Conservation (phyloP, 2,888 invertebrate genomes). For the Teinopalpus imperialis region DNA sequence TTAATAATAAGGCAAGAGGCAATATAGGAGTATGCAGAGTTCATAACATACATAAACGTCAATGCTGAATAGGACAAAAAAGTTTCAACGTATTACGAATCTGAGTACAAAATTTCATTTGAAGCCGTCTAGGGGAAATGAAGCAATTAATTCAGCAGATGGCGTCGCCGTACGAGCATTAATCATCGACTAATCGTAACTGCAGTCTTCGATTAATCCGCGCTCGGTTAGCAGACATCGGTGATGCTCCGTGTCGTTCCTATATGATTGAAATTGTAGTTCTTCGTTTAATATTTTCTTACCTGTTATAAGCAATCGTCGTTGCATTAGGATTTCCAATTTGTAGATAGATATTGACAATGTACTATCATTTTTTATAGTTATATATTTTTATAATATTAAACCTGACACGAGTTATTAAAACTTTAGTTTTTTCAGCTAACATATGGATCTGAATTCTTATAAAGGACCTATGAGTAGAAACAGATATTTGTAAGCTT, state of each 20-base stretch:
- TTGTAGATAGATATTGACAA: no score
- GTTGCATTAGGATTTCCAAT: no score
- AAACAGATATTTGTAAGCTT: no score
- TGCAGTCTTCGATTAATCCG: conserved; percentile 80
- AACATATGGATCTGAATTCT: no score
- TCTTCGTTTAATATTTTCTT: conserved; percentile 33
- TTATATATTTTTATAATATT: no score
- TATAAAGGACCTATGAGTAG: no score
- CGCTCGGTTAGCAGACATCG: conserved; percentile 50
- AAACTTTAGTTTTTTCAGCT: no score
- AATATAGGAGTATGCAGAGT: conserved; percentile 35
- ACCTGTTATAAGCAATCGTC: conserved; percentile 16
- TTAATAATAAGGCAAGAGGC: no score
- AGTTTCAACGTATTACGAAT: conserved; percentile 63
- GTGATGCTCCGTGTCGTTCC: conserved; percentile 35
- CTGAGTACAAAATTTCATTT: conserved; percentile 79
- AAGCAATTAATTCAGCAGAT: conserved; percentile 82
- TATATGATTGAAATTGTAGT: conserved; percentile 50
- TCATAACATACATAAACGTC: conserved; percentile 65
- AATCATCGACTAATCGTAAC: conserved; percentile 81
- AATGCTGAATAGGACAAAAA: conserved; percentile 61
- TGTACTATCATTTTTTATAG: no score
- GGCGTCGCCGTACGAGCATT: conserved; percentile 78
- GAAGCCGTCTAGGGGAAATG: conserved; percentile 78
- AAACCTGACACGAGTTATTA: no score